Conservation (phyloP, 2,797 vertebrate genomes). For the Notamacropus eugenii region DNA sequence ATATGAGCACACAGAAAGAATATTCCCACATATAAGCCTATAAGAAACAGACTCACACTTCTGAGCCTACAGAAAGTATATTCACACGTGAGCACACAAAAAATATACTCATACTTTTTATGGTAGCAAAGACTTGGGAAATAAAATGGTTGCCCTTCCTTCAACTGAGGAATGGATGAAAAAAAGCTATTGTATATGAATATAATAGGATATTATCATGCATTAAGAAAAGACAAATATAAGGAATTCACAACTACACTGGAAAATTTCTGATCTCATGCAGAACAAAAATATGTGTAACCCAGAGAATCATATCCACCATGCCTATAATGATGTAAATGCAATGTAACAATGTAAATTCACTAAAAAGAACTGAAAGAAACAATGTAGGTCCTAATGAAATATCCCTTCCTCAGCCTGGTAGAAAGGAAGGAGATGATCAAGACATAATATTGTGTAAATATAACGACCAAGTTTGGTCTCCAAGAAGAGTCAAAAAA, state of each 20-base stretch:
- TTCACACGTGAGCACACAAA: not conserved
- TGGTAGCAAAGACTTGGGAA: not conserved
- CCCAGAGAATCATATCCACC: not conserved
- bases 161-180: not conserved
- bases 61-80: not conserved
- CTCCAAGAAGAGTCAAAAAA: not conserved
- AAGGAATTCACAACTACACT: not conserved
- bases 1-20: not conserved
- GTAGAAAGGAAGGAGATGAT: not conserved
- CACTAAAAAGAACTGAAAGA: not conserved
- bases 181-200: not conserved
- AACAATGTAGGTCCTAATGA: not conserved
- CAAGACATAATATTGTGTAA: not conserved
- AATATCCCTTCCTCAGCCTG: not conserved
- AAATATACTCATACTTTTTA: not conserved
- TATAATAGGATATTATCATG: not conserved
- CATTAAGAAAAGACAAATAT: not conserved
- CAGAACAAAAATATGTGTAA: not conserved
- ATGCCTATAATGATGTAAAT: not conserved
- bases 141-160: not conserved
- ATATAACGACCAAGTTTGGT: not conserved
- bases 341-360: not conserved
- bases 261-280: not conserved
- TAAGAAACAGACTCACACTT: not conserved
- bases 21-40: not conserved